Evolutionary conservation across 2,888 invertebrate genomes (phyloP), one percentile per base, ranked within the genome.

Genomic region (Ashinkailepas kermadecensis): DNA sequence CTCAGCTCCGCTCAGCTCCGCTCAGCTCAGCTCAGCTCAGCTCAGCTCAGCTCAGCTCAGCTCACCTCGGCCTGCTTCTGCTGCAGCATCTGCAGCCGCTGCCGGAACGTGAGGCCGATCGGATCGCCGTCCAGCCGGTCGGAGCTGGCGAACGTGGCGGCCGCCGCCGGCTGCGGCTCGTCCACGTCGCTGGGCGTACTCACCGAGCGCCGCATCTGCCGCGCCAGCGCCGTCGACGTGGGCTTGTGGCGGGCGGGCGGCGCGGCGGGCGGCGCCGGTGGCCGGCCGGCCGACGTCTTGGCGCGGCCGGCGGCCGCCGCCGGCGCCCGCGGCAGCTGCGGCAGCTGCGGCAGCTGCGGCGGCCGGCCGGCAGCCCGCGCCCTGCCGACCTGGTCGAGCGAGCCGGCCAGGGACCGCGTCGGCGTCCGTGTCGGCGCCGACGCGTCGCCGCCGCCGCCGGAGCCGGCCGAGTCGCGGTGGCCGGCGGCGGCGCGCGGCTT

Each of bases 1-100:
- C 39, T 39, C 39, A 4, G 39, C 39, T 39, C 39, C 2, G 4
- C 39, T 39, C 39, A 39, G 39, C 39, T 39, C 39, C 1, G 39
- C 39, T 39, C 39, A 4, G 39, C 39, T 39, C 39, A 4, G 39
- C 39, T 39, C 39, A 4, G 39, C 39, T 39, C 39, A 4, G 39
- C 39, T 39, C 39, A 4, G 39, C 39, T 39, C 39, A 39, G 39
- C 39, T 39, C 39, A 39, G 39, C 39, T 39, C 65, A 65, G 25
- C 70, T 70, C 15, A 25, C 70, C 23, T 39, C 39, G 3, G 70
- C 70, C 13, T 70, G 23, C 39, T 15, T 10, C 74, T 21, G 74
- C 11, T 74, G 54, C 54, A 74, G 74, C 74, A 74, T 54, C 74
- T 74, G 54, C 13, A 54, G 74, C 21, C 74, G 74, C 56, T 74